phyloP scores from a whole-genome alignment of 2,888 invertebrate species.

The Drosophila mercatorum region DNA sequence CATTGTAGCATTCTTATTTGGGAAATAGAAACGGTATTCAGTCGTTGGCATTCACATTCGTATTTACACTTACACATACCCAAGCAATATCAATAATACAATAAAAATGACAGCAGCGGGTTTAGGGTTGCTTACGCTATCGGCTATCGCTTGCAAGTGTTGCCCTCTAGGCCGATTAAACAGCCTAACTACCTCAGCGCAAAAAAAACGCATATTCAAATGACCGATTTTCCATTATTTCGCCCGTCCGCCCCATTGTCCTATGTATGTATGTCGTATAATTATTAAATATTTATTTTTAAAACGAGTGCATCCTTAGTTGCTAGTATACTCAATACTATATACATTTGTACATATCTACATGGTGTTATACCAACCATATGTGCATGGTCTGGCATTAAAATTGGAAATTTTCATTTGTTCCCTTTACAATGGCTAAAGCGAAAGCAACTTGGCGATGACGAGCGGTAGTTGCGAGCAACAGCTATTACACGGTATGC shows the following conservation, averaged over 20 bases:
- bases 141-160: slow-evolving; percentile 43
- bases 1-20: background rate
- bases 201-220: slow-evolving; percentile 52
- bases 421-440: slow-evolving; percentile 51
- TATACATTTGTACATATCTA: slow-evolving; percentile 26
- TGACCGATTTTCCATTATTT: slow-evolving; percentile 19
- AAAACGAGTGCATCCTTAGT: slow-evolving; percentile 23
- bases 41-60: slow-evolving; percentile 25
- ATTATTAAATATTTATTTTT: slow-evolving; percentile 30
- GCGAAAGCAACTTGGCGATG: slow-evolving; percentile 52
- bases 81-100: slow-evolving; percentile 9
- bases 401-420: slow-evolving; percentile 60
- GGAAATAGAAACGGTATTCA: slow-evolving; percentile 2
- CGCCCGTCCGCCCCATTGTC: background rate
- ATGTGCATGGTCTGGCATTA: slow-evolving; percentile 54
- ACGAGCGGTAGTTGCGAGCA: slow-evolving; percentile 35
- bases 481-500: slow-evolving; percentile 24
- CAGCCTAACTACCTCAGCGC: slow-evolving; percentile 10
- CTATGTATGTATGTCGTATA: background rate
- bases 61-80: slow-evolving; percentile 5
- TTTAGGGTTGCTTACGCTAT: slow-evolving; percentile 54
- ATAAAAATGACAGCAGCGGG: slow-evolving; percentile 21
- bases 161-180: slow-evolving; percentile 41
- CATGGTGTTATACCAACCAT: slow-evolving; percentile 38
- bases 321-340: slow-evolving; percentile 1